Percentiles rank a stretch among this genome's conserved stretches.
Evolutionary conservation across 2,888 invertebrate genomes (phyloP).

Genomic region (Pyralis farinalis): DNA sequence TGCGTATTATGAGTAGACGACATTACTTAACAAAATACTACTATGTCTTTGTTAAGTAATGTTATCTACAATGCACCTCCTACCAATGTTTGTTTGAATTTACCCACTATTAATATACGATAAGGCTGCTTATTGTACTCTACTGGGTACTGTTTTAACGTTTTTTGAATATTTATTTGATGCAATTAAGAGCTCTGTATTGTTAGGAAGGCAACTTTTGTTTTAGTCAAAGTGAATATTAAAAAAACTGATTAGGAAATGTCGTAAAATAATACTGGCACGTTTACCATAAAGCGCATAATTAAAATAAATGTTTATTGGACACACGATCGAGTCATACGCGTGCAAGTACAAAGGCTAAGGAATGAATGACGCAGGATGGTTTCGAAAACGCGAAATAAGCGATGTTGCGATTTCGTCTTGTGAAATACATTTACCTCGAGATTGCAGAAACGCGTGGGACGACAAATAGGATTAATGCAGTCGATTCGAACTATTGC

Average conservation of each 20-base stretch:
- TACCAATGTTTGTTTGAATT: too few relatives aligned
- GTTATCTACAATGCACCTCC: too few relatives aligned
- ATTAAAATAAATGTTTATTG: slow-evolving; percentile 8
- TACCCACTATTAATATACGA: too few relatives aligned
- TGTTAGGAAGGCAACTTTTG: too few relatives aligned
- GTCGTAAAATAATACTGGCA: neutral
- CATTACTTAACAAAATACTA: neutral
- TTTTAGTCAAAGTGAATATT: too few relatives aligned
- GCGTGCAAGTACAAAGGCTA: slow-evolving; percentile 44
- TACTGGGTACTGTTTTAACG: too few relatives aligned
- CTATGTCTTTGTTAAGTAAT: too few relatives aligned
- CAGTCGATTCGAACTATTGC: slow-evolving; percentile 49
- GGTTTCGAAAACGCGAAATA: slow-evolving; percentile 78
- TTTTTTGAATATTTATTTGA: too few relatives aligned
- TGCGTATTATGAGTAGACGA: neutral
- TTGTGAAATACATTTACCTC: slow-evolving; percentile 72
- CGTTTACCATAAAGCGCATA: slow-evolving; percentile 5
- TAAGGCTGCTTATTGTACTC: too few relatives aligned
- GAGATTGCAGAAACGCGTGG: slow-evolving; percentile 74
- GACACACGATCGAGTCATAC: slow-evolving; percentile 27
- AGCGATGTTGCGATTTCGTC: slow-evolving; percentile 75
- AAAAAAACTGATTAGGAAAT: too few relatives aligned
- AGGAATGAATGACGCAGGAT: slow-evolving; percentile 72
- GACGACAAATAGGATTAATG: slow-evolving; percentile 74
- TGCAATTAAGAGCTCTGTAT: too few relatives aligned